A percentile compares a stretch with the other conserved stretches of the same genome.
Conservation (phyloP, 2,797 vertebrate species). For the Alectoris magna region DNA sequence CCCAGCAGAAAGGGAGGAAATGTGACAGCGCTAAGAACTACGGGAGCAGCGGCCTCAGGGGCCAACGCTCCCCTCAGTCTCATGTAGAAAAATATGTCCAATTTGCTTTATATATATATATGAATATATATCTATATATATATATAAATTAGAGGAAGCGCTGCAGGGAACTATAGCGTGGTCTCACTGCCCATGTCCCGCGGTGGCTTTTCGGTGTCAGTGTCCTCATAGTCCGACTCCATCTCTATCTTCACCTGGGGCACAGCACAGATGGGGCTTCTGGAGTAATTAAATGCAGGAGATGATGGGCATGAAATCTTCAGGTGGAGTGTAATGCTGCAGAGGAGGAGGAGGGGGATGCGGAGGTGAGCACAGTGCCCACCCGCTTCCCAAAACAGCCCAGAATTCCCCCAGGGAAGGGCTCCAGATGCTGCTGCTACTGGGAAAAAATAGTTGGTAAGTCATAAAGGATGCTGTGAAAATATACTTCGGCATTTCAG, state of each 20-base stretch:
- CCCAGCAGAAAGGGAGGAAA: background rate
- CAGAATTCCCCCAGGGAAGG: background rate
- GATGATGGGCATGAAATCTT: slow-evolving; percentile 97
- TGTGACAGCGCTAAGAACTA: background rate
- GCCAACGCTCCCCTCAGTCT: background rate
- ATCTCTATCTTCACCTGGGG: slow-evolving; percentile 98
- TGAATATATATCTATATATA: background rate
- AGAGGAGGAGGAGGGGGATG: background rate
- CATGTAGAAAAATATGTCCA: background rate
- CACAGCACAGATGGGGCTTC: slow-evolving; percentile 82
- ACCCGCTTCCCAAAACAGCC: background rate
- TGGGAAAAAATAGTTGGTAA: background rate
- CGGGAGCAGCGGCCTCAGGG: background rate
- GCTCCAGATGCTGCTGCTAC: background rate
- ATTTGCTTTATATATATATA: slow-evolving; percentile 2
- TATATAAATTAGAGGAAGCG: background rate
- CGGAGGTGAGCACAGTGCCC: background rate
- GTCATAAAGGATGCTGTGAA: accelerated
- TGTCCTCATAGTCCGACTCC: slow-evolving; percentile 92
- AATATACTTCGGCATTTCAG: accelerated
- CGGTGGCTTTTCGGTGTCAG: slow-evolving; percentile 82
- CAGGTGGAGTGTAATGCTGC: slow-evolving; percentile 95
- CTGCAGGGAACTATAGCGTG: slow-evolving; percentile 79
- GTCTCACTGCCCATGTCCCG: slow-evolving; percentile 90
- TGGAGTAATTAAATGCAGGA: slow-evolving; percentile 85